Evolutionary conservation across 2,797 vertebrate genomes (phyloP), one percentile per base, ranked within the genome.

Genomic region (Peromyscus nudipes): DNA sequence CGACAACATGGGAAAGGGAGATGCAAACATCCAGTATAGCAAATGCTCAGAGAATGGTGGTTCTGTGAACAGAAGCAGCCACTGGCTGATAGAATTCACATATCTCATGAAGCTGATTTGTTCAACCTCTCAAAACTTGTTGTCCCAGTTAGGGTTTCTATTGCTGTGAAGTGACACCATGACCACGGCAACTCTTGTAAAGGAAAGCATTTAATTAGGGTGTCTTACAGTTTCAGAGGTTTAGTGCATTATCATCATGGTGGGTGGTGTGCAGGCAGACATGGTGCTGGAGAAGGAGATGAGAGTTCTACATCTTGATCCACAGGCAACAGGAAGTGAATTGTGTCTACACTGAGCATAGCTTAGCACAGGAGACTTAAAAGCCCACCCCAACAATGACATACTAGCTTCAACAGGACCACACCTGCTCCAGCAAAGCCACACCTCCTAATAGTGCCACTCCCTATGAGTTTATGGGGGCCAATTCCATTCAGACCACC

Each of bases 51-150:
- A 67, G 43, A 77, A 23, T 23, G 62, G 6, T 82, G 6, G 8
- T 23, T 60, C 34, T 21, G 17, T 1, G 65, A 73, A 25, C 75
- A 84, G 73, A 37, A 76, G 14, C 87, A 46, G 46, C 7, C 40
- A 71, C 3, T 3, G 34, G 57, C 17, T 13, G 82, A 62, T 10
- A 85, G 62, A 62, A 49, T 76, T 40, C 76, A 60, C 5, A 1
- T 31, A 62, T 17, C n/a, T 73, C 21, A 71, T 12, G 79, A 86
- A 87, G 43, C 8, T 27, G 12, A 79, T 73, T 83, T 69, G 73
- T 34, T 83, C 55, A 37, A 62, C 94, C 10, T 91, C 57, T 92
- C 55, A 90, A 95, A 95, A 55, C 67, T 84, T 69, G 34, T 37
- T 40, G 37, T 27, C 71, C 21, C 27, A 43, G 40, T 27, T 14